Conservation (phyloP, 2,888 invertebrate species). For the Acleris cristana region DNA sequence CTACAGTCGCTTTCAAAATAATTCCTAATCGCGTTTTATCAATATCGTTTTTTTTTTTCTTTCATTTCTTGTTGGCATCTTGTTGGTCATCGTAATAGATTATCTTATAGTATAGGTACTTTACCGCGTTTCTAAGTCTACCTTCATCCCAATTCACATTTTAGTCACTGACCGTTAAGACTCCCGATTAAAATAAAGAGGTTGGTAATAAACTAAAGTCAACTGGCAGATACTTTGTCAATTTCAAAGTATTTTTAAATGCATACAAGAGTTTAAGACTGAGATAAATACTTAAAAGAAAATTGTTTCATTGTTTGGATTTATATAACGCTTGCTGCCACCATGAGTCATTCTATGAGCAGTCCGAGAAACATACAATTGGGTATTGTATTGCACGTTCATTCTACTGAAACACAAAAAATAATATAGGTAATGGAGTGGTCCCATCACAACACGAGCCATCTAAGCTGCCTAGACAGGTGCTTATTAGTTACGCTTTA, state of each 20-base stretch:
- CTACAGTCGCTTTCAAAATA: no score
- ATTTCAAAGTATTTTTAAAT: conserved; percentile 34
- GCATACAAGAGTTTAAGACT: conserved; percentile 33
- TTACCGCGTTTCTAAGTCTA: no score
- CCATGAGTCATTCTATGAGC: conserved; percentile 79
- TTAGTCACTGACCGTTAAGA: conserved; percentile 2
- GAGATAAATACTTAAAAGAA: conserved; percentile 9
- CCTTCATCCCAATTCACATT: background rate
- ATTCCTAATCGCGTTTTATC: no score
- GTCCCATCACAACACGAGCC: background rate
- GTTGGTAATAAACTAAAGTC: background rate
- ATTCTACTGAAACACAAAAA: conserved; percentile 8
- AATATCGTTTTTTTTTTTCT: no score
- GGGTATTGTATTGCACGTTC: conserved; percentile 45
- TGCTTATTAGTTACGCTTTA: conserved; percentile 5
- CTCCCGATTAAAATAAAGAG: background rate
- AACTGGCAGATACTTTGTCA: conserved; percentile 14
- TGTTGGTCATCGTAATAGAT: no score
- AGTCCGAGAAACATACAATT: conserved; percentile 77
- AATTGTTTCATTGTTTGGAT: conserved; percentile 19
- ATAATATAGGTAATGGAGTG: conserved; percentile 2
- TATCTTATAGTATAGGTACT: no score
- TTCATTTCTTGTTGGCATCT: no score
- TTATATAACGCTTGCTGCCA: conserved; percentile 32
- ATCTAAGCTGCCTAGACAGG: background rate